Evolutionary conservation across 2,113 vertebrate genomes (phyloP).

Genomic region (Myiagra hebetior): DNA sequence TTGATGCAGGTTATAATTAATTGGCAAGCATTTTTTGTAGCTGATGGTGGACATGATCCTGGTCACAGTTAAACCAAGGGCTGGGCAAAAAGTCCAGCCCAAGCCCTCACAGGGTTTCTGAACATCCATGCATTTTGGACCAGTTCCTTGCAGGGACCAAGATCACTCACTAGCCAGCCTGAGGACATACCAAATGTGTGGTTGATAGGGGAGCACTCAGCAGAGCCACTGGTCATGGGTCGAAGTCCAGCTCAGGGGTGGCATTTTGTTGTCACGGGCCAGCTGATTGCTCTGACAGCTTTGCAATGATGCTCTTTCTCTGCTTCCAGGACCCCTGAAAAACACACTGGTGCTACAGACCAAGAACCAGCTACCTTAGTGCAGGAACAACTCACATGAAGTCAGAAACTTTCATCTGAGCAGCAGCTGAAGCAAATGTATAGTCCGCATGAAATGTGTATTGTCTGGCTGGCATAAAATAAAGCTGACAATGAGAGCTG

Average conservation of each 20-base stretch:
- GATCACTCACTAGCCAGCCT: not conserved
- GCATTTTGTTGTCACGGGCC: not conserved
- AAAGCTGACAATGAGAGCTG: conserved; percentile 54
- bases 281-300: not conserved
- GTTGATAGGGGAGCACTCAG: not conserved
- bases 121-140: not conserved
- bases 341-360: conserved; percentile 59
- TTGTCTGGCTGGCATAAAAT: conserved; percentile 55
- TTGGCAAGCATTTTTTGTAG: conserved; percentile 64
- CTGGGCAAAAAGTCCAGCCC: not conserved
- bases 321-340: conserved; percentile 60
- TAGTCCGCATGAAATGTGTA: conserved; percentile 65
- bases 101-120: not conserved
- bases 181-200: not conserved
- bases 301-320: conserved; percentile 49
- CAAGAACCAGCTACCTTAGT: conserved; percentile 53
- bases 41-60: not conserved
- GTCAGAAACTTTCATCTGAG: not conserved
- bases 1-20: conserved; percentile 68
- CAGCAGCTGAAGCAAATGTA: conserved; percentile 6
- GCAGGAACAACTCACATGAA: not conserved
- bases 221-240: not conserved
- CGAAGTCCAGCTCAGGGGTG: not conserved
- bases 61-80: not conserved
- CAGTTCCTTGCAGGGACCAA: not conserved